Percentiles rank a stretch among this genome's conserved stretches.
Evolutionary conservation across 2,113 vertebrate genomes (phyloP).

Genomic region (Atlantisia rogersi): DNA sequence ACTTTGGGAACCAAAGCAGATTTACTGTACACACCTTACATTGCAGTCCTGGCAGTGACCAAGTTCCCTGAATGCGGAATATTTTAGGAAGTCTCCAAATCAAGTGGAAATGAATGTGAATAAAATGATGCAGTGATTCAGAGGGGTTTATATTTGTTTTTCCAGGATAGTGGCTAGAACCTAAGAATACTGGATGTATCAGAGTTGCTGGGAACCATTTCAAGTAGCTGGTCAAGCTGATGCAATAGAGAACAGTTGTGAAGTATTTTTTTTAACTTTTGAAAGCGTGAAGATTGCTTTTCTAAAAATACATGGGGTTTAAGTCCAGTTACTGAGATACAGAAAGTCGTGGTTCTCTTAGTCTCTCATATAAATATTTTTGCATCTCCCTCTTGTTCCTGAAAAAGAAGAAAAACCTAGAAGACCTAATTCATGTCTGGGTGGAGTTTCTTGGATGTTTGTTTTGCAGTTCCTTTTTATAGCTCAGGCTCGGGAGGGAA

Average conservation of each 20-base stretch:
- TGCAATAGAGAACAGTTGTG: neutral
- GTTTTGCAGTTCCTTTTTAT: conserved; percentile 36
- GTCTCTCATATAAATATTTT: neutral
- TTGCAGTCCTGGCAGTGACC: neutral
- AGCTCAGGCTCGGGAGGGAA: neutral
- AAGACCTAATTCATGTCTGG: neutral
- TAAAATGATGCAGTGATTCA: rapidly evolving
- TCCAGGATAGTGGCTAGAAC: neutral
- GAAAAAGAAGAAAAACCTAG: neutral
- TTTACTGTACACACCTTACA: neutral
- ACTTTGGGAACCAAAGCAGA: neutral
- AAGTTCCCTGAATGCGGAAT: neutral
- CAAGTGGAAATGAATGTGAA: neutral
- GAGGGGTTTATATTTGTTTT: neutral
- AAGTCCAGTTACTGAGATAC: neutral
- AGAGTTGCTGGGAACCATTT: neutral
- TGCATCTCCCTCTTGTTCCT: neutral
- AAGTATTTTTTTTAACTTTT: neutral
- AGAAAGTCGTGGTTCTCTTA: neutral
- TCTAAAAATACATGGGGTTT: neutral
- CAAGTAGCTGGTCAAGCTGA: neutral
- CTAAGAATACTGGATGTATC: neutral
- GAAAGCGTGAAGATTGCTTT: neutral
- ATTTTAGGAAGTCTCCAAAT: neutral
- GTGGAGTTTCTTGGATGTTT: conserved; percentile 31